A percentile compares a stretch with the other conserved stretches of the same genome.
phyloP scores from a whole-genome alignment of 2,113 vertebrate species.

The Cyanoramphus novaezelandiae region DNA sequence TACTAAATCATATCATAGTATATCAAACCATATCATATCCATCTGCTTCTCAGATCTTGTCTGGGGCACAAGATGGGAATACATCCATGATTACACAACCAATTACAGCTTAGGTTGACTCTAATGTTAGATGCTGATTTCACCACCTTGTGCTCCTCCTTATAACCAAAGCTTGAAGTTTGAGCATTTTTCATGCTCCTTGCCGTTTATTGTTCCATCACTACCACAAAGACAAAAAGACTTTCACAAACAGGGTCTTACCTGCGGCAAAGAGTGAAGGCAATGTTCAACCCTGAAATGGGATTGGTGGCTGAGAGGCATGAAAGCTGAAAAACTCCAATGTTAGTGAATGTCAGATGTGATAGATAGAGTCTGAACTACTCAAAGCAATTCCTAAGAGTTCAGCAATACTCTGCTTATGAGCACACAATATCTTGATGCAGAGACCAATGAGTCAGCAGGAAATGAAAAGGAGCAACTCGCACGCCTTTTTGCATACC shows the following conservation, averaged over 20 bases:
- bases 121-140: not conserved
- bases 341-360: slow-evolving; percentile 41
- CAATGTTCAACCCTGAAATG: not conserved
- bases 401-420: slow-evolving; percentile 46
- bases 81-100: not conserved
- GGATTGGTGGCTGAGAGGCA: not conserved
- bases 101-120: not conserved
- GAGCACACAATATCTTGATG: not conserved
- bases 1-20: not conserved
- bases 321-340: slow-evolving; percentile 2
- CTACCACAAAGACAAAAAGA: not conserved
- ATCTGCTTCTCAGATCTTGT: not conserved
- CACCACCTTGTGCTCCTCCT: not conserved
- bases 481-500: not conserved
- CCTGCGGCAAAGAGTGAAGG: not conserved
- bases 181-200: accelerated
- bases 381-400: slow-evolving; percentile 28
- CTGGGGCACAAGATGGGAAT: not conserved
- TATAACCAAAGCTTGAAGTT: not conserved
- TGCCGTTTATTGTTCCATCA: not conserved
- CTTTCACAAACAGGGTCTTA: not conserved
- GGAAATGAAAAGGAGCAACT: not conserved
- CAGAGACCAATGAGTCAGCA: not conserved
- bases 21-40: not conserved
- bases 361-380: slow-evolving; percentile 54